Evolutionary conservation across 2,797 vertebrate species (phyloP), one percentile per base, ranked within the genome.

Genomic region (Rachycentron canadum): DNA sequence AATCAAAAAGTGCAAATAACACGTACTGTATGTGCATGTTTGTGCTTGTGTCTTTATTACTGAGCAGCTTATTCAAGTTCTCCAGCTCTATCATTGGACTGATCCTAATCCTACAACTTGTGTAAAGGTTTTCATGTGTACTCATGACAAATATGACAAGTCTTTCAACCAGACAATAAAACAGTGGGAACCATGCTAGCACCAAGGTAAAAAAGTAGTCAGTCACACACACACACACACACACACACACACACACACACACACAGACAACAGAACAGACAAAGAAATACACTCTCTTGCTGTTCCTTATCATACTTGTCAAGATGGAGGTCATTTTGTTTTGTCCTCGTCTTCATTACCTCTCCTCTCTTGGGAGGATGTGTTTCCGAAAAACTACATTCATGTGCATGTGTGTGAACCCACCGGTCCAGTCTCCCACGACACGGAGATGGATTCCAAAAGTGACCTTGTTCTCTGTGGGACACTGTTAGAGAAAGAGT

Each of bases 341-440:
- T 75, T 78, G 41, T 79, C 71, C 40, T 63, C 47, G 13, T 34
- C 28, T 52, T 41, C 30, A 19, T 32, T 59, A n/a, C 17, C 19
- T 71, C 58, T 45, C 50, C 28, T 81, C 73, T 77, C 47, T 70
- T 36, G 53, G 58, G 76, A 84, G 47, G 32, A 77, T 34, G 32
- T 16, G 73, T 71, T 78, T 81, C 60, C 10, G 3, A 23, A 68
- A 45, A 75, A 55, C 28, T 12, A 3, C 7, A 43, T 62, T 36
- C 32, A 68, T 43, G 30, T 49, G 49, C 53, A 17, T 34, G 3
- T 41, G 70, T 58, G 25, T 41, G 59, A 45, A 84, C 96, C 86
- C 95, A 99, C 98, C 96, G 92, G 98, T 99, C 98, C 98, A 99
- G 93, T 99, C 98, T 95, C 98, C 98, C 83, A 98, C 95, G 65